Conservation (phyloP, 2,113 vertebrate genomes). For the Solenodon paradoxus region DNA sequence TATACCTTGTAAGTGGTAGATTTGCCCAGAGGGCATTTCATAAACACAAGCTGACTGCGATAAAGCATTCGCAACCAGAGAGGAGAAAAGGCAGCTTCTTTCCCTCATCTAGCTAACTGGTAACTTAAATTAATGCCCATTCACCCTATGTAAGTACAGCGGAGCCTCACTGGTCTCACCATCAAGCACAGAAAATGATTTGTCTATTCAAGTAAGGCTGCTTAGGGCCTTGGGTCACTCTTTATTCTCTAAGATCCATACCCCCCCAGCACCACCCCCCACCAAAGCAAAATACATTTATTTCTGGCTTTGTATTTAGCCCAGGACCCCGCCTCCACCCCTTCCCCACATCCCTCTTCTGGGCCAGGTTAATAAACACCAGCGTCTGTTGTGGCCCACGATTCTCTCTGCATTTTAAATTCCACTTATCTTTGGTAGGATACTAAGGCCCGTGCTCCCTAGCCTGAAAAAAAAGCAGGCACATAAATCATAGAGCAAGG, state of each 20-base stretch:
- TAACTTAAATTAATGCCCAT: conserved; percentile 41
- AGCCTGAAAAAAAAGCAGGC: conserved; percentile 39
- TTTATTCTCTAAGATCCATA: background rate
- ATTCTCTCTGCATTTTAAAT: conserved; percentile 46
- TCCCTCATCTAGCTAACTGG: background rate
- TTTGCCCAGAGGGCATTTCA: conserved; percentile 14
- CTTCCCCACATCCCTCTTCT: background rate
- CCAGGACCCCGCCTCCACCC: background rate
- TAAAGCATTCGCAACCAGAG: background rate
- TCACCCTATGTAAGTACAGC: background rate
- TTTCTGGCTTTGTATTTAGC: conserved; percentile 20
- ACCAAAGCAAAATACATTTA: conserved; percentile 36
- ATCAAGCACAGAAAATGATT: conserved; percentile 52
- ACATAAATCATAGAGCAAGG: conserved; percentile 67
- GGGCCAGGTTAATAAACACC: background rate
- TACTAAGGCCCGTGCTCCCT: background rate
- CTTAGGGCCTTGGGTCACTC: background rate
- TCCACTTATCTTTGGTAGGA: background rate
- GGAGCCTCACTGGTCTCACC: background rate
- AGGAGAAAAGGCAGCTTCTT: background rate
- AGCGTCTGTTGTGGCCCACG: conserved; percentile 24
- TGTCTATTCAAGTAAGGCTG: background rate
- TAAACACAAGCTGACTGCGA: background rate
- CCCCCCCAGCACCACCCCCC: no score
- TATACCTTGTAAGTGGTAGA: conserved; percentile 11